These are phyloP conservation scores for Solea solea DNA, from an alignment of 2,113 vertebrate genomes.

Conservation along the genomic window DNA sequence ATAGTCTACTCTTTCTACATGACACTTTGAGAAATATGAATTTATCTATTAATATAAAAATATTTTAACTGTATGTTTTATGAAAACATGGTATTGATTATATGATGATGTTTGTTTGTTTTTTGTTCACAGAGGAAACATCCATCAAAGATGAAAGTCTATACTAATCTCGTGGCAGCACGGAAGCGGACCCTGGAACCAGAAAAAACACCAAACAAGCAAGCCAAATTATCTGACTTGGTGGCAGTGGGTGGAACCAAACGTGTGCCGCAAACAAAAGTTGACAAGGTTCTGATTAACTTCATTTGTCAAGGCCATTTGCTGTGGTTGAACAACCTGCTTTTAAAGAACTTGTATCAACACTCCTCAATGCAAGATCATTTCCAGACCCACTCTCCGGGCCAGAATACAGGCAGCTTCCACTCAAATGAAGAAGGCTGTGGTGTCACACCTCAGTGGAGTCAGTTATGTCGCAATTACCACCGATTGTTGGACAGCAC, in stretches of 20 bases:
- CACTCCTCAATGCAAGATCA: slow-evolving; percentile 24
- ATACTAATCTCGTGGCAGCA: too few relatives aligned
- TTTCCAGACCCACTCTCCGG: slow-evolving; percentile 25
- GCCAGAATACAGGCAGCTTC: slow-evolving; percentile 32
- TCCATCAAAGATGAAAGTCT: background rate
- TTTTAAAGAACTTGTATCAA: slow-evolving; percentile 28
- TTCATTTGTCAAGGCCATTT: slow-evolving; percentile 52
- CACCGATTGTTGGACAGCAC: slow-evolving; percentile 4
- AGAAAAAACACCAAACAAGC: slow-evolving; percentile 1
- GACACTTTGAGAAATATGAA: too few relatives aligned
- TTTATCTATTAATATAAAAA: too few relatives aligned
- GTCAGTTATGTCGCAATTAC: background rate
- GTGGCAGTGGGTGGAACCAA: slow-evolving; percentile 26
- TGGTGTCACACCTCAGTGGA: background rate
- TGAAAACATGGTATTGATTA: too few relatives aligned
- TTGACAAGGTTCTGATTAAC: slow-evolving; percentile 42
- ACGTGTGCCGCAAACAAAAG: slow-evolving; percentile 33
- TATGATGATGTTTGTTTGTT: too few relatives aligned
- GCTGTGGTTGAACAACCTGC: slow-evolving; percentile 36
- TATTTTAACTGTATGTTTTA: too few relatives aligned
- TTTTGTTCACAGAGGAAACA: background rate
- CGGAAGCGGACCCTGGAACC: slow-evolving; percentile 2
- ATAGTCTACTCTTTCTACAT: too few relatives aligned
- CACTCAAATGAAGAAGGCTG: slow-evolving; percentile 17
- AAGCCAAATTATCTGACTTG: slow-evolving; percentile 34